Percentiles rank a stretch among this genome's conserved stretches.
Evolutionary conservation across 2,888 invertebrate species (phyloP).

Genomic region (Mantis religiosa): DNA sequence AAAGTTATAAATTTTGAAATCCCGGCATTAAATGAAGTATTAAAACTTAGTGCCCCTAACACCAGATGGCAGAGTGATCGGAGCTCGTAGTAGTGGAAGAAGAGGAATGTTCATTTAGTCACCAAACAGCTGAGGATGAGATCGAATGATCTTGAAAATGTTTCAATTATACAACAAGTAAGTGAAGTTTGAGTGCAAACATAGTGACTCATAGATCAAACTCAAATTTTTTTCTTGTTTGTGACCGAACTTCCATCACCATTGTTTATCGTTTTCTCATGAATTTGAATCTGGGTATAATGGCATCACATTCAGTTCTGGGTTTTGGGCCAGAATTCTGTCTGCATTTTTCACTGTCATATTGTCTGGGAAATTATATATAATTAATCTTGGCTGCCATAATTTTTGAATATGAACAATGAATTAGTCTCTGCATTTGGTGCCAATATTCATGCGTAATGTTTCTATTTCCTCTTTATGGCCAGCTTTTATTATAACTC

Average conservation of each 20-base stretch:
- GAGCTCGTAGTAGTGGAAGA: no score
- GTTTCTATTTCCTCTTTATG: not conserved
- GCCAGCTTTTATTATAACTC: not conserved
- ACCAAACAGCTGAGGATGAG: no score
- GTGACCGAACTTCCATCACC: not conserved
- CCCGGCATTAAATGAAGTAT: no score
- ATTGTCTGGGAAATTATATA: not conserved
- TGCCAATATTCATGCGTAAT: not conserved
- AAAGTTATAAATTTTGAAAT: no score
- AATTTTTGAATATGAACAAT: not conserved
- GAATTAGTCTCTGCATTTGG: slow-evolving; percentile 12
- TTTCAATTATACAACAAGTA: no score
- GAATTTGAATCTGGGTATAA: not conserved
- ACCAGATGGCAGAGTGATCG: no score
- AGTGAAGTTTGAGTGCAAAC: no score
- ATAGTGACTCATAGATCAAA: no score
- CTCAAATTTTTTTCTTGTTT: not conserved
- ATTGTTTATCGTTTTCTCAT: not conserved
- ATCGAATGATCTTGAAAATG: no score
- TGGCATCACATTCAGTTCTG: not conserved
- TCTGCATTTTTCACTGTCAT: not conserved
- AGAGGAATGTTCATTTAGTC: no score
- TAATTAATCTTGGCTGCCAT: not conserved
- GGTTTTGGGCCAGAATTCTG: not conserved
- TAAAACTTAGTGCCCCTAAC: no score